phyloP scores from a whole-genome alignment of 1,140 invertebrate genomes.

The Ceratosolen fusciceps region DNA sequence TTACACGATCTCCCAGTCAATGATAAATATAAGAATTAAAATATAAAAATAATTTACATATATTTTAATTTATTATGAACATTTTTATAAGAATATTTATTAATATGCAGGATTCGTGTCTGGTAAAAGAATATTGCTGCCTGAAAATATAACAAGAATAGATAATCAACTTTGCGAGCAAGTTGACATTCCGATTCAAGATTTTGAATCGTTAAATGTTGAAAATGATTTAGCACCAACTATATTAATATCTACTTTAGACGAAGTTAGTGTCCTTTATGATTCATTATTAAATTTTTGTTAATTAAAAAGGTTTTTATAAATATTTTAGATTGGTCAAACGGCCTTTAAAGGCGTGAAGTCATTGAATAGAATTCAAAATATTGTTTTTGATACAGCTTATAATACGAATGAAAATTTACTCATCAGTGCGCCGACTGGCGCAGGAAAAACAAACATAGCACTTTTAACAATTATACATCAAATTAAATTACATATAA shows the following conservation, averaged over 20 bases:
- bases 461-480: constrained; percentile 94
- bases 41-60: constrained; percentile 41
- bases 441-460: constrained; percentile 98
- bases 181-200: constrained; percentile 87
- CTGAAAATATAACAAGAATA: constrained; percentile 81
- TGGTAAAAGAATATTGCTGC: constrained; percentile 84
- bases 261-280: constrained; percentile 75
- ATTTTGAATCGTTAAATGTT: constrained; percentile 76
- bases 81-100: constrained; percentile 28
- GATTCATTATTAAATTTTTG: neutral
- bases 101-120: constrained; percentile 79
- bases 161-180: constrained; percentile 86
- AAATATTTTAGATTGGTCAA: constrained; percentile 78
- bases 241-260: constrained; percentile 81
- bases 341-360: constrained; percentile 90
- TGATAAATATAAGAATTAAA: too few species aligned
- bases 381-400: constrained; percentile 94
- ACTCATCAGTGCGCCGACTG: constrained; percentile 95
- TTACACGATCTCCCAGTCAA: too few species aligned
- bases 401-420: constrained; percentile 98
- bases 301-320: constrained; percentile 27
- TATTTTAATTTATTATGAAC: neutral
- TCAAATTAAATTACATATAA: constrained; percentile 89
- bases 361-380: constrained; percentile 94
- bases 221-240: constrained; percentile 80